phyloP scores from a whole-genome alignment of 2,113 vertebrate species.

The Apaloderma vittatum region DNA sequence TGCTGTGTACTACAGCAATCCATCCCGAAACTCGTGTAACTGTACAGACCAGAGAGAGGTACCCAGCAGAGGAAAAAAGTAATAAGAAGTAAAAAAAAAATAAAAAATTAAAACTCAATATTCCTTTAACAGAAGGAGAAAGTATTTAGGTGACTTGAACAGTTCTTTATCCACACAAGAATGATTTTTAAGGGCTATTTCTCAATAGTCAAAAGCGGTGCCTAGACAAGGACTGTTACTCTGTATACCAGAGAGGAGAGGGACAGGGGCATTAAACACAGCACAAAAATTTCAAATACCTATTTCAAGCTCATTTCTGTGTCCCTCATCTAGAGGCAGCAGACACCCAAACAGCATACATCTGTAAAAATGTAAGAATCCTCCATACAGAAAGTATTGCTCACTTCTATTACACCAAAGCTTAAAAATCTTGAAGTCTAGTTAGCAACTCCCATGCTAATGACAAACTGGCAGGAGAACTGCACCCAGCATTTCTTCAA shows the following conservation, averaged over 20 bases:
- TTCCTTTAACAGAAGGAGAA: background rate
- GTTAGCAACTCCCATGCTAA: background rate
- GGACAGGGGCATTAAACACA: background rate
- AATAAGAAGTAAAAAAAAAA: background rate
- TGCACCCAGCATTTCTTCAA: background rate
- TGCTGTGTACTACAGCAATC: background rate
- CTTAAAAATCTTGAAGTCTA: background rate
- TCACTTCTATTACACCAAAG: background rate
- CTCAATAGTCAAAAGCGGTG: background rate
- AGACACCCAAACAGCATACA: accelerated
- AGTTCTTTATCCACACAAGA: background rate
- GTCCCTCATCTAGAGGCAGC: background rate
- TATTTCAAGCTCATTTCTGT: background rate
- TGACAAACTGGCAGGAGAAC: background rate
- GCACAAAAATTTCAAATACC: background rate
- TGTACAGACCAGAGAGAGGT: background rate
- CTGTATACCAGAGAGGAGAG: background rate
- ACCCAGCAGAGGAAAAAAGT: background rate
- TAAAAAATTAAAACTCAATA: background rate
- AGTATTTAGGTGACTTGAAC: background rate
- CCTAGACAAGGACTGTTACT: background rate
- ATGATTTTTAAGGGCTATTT: background rate
- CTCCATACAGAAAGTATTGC: background rate
- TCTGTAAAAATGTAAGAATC: background rate
- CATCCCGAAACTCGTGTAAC: background rate